Evolutionary conservation across 1,140 invertebrate species (phyloP).

Genomic region (Ctenoplectra terminalis): DNA sequence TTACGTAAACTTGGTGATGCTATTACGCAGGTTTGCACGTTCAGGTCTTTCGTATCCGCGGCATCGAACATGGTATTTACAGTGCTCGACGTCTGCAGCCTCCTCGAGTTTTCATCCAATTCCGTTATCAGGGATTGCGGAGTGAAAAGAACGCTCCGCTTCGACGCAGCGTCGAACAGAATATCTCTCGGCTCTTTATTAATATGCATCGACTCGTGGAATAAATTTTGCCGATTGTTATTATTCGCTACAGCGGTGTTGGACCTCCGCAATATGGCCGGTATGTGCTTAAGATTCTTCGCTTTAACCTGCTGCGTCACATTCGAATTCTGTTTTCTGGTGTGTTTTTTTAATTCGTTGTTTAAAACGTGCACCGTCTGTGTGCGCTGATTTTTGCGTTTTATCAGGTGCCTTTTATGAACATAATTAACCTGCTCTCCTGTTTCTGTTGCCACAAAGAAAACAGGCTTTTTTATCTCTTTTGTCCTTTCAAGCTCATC

Average conservation of each 20-base stretch:
- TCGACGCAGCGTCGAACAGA: background rate
- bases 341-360: background rate
- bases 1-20: background rate
- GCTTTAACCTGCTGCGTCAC: background rate
- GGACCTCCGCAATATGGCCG: constrained; percentile 19
- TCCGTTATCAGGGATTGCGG: background rate
- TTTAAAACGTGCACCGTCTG: background rate
- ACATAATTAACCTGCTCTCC: background rate
- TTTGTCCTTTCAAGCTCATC: background rate
- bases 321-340: background rate
- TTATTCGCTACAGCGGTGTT: background rate
- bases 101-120: background rate
- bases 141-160: background rate
- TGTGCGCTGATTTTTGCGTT: background rate
- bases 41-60: background rate
- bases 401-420: background rate
- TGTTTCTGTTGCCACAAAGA: background rate
- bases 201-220: background rate
- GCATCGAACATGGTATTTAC: background rate
- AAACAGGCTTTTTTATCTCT: background rate
- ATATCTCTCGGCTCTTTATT: background rate
- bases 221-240: background rate
- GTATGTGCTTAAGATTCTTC: constrained; percentile 25
- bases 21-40: background rate
- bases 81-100: background rate